phyloP scores from a whole-genome alignment of 2,888 invertebrate genomes.

The Saturnia pavonia region DNA sequence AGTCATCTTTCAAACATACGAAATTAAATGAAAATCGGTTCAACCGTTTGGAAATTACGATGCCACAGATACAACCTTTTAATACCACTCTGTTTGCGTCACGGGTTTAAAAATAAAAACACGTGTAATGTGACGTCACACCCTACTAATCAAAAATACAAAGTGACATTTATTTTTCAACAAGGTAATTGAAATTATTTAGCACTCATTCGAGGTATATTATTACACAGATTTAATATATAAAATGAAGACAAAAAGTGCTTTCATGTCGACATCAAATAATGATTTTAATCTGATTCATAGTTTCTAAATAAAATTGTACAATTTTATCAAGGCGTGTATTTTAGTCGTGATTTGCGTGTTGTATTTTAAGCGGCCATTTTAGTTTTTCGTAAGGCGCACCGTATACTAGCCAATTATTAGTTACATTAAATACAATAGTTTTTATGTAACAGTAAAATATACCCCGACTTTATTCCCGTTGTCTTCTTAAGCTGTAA shows the following conservation, averaged over 20 bases:
- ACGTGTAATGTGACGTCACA: neutral
- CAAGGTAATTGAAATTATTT: neutral
- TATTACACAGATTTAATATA: neutral
- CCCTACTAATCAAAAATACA: neutral
- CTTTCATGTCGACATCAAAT: neutral
- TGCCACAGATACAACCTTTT: too few species aligned
- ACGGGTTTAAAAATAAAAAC: too few species aligned
- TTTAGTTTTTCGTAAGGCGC: neutral
- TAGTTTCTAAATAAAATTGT: neutral
- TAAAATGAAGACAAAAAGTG: neutral
- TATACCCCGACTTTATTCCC: too few species aligned
- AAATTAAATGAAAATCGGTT: too few species aligned
- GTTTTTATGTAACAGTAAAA: too few species aligned
- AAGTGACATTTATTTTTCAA: neutral
- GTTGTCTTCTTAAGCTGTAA: too few species aligned
- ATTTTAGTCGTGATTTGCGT: conserved; percentile 8
- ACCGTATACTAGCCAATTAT: neutral
- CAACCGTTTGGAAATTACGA: too few species aligned
- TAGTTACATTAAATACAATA: too few species aligned
- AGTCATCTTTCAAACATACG: too few species aligned
- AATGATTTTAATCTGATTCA: neutral
- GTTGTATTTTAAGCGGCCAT: neutral
- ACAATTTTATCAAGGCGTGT: conserved; percentile 2
- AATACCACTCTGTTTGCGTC: too few species aligned
- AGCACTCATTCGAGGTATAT: neutral